Evolutionary conservation across 2,113 vertebrate genomes (phyloP).

Genomic region (Canis aureus): DNA sequence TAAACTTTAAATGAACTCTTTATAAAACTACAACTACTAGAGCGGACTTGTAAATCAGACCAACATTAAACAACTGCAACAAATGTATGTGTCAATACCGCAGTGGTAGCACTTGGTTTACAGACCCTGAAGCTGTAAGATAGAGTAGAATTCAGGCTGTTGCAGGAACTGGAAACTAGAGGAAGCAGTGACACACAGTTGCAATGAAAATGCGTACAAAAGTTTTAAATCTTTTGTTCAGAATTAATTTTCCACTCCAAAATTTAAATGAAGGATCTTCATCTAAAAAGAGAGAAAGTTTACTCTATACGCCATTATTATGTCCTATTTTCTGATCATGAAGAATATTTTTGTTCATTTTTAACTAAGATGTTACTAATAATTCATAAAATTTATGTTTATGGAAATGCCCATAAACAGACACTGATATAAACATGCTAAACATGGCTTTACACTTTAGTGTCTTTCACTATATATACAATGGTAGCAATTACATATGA

Average conservation of each 20-base stretch:
- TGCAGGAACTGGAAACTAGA: accelerated
- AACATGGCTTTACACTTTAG: background rate
- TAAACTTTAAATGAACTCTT: constrained; percentile 27
- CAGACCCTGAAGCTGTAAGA: accelerated
- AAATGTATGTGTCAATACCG: background rate
- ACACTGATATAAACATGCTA: background rate
- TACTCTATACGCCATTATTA: background rate
- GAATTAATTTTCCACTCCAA: background rate
- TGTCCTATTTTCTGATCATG: background rate
- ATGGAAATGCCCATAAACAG: background rate
- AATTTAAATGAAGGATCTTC: background rate
- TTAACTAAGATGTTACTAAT: background rate
- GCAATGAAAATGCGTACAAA: background rate
- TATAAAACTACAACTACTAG: background rate
- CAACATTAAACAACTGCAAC: background rate
- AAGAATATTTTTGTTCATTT: background rate
- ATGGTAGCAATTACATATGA: background rate
- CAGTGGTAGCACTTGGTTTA: background rate
- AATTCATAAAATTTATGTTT: background rate
- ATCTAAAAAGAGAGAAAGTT: background rate
- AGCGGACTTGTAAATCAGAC: background rate
- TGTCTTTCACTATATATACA: background rate
- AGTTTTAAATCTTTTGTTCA: background rate
- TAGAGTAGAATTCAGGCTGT: background rate
- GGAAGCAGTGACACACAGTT: background rate